Evolutionary conservation across 2,797 vertebrate species (phyloP).

Genomic region (Karalla daura): DNA sequence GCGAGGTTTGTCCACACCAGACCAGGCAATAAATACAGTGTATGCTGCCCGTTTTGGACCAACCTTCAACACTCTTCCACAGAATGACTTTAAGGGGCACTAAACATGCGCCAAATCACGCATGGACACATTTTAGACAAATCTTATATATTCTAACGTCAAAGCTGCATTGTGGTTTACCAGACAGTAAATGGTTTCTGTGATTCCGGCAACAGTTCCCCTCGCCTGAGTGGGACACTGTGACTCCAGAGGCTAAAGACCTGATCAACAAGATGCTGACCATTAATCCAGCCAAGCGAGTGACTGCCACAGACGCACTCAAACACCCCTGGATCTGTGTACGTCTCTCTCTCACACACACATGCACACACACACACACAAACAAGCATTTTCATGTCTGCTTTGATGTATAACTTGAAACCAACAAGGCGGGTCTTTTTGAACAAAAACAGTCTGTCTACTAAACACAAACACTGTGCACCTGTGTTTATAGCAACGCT

Average conservation of each 20-base stretch:
- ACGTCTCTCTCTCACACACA: constrained; percentile 65
- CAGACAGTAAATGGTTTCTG: no score
- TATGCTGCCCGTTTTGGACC: no score
- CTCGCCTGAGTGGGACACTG: constrained; percentile 98
- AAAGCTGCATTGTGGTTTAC: no score
- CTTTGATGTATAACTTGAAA: no score
- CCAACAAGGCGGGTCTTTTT: background rate
- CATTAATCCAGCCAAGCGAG: constrained; percentile 95
- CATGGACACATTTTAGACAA: no score
- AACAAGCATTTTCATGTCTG: no score
- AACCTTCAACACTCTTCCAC: no score
- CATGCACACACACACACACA: background rate
- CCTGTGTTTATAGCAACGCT: constrained; percentile 90
- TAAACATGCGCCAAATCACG: no score
- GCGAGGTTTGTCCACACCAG: background rate
- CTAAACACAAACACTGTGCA: background rate
- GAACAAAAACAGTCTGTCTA: background rate
- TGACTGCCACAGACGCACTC: constrained; percentile 93
- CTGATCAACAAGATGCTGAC: constrained; percentile 99
- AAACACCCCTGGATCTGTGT: constrained; percentile 99
- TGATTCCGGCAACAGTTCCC: constrained; percentile 87
- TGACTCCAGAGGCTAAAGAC: constrained; percentile 98
- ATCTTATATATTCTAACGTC: no score
- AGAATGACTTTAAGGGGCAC: no score
- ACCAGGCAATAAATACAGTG: no score